phyloP scores from a whole-genome alignment of 2,797 vertebrate genomes.

The Pelodytes ibericus region DNA sequence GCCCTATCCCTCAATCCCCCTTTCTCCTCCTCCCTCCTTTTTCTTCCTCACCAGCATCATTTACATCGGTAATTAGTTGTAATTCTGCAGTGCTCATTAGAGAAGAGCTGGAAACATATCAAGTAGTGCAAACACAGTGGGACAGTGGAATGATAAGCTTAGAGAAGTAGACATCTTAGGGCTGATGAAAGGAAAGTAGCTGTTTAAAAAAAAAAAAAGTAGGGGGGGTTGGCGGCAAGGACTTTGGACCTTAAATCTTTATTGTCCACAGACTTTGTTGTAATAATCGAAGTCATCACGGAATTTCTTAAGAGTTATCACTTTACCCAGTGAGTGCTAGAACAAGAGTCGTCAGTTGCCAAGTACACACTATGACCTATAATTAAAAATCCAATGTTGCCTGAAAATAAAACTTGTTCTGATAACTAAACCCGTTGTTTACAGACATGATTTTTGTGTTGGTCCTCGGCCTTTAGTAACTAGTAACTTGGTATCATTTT shows the following conservation, averaged over 20 bases:
- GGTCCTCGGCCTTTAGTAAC: too few species aligned
- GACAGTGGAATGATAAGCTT: conserved; percentile 52
- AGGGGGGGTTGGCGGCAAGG: too few species aligned
- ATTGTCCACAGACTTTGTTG: neutral
- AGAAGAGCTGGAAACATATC: conserved; percentile 71
- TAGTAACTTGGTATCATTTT: too few species aligned
- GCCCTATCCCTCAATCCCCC: conserved; percentile 58
- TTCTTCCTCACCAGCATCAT: conserved; percentile 82
- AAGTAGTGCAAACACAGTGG: conserved; percentile 66
- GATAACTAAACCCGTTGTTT: too few species aligned
- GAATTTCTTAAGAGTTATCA: neutral
- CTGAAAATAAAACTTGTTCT: too few species aligned
- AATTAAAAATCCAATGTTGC: neutral
- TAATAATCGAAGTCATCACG: neutral
- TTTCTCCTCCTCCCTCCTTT: conserved; percentile 68
- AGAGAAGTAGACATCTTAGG: conserved; percentile 33
- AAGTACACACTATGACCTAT: neutral
- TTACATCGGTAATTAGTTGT: conserved; percentile 90
- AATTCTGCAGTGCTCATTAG: conserved; percentile 85
- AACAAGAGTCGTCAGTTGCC: neutral
- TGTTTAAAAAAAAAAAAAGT: conserved; percentile 33
- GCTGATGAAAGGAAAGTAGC: conserved; percentile 41
- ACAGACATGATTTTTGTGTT: too few species aligned
- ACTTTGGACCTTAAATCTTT: neutral
- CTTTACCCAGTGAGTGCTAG: neutral